phyloP scores from a whole-genome alignment of 2,888 invertebrate genomes.

The Artemia sp. region DNA sequence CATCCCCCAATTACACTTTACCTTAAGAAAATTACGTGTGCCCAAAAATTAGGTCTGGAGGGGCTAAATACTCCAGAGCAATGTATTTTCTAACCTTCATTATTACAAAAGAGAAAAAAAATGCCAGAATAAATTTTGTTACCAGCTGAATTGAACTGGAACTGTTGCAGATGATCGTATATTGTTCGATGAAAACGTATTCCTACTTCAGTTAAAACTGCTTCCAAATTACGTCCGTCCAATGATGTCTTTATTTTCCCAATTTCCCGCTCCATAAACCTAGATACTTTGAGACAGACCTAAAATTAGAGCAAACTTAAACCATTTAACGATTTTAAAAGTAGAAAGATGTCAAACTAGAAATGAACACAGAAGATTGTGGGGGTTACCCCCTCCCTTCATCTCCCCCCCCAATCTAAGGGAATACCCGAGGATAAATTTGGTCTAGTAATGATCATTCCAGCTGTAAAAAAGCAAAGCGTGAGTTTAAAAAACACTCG shows the following conservation, averaged over 20 bases:
- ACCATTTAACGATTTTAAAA: too few species aligned
- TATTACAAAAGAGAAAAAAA: conserved; percentile 19
- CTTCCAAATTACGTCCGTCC: conserved; percentile 79
- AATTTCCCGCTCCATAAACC: conserved; percentile 58
- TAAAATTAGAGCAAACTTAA: conserved; percentile 30
- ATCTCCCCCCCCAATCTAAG: too few species aligned
- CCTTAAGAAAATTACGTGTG: too few species aligned
- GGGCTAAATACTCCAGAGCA: conserved; percentile 12
- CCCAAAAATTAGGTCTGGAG: conserved; percentile 15
- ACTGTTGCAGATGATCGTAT: conserved; percentile 82
- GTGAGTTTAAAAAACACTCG: too few species aligned
- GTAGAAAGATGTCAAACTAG: too few species aligned
- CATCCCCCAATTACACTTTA: too few species aligned
- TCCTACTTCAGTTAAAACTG: conserved; percentile 72
- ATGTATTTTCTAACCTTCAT: conserved; percentile 4
- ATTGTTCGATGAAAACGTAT: conserved; percentile 79
- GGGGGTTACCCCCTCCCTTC: too few species aligned
- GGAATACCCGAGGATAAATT: too few species aligned
- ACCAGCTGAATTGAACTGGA: conserved; percentile 85
- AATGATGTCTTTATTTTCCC: conserved; percentile 59
- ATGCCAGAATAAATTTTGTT: conserved; percentile 23
- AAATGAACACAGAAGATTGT: too few species aligned
- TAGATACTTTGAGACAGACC: conserved; percentile 69
- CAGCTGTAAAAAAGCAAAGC: too few species aligned
- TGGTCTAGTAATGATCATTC: too few species aligned